Evolutionary conservation across 2,888 invertebrate species (phyloP), one percentile per base, ranked within the genome.

Genomic region (Pimpla rufipes): DNA sequence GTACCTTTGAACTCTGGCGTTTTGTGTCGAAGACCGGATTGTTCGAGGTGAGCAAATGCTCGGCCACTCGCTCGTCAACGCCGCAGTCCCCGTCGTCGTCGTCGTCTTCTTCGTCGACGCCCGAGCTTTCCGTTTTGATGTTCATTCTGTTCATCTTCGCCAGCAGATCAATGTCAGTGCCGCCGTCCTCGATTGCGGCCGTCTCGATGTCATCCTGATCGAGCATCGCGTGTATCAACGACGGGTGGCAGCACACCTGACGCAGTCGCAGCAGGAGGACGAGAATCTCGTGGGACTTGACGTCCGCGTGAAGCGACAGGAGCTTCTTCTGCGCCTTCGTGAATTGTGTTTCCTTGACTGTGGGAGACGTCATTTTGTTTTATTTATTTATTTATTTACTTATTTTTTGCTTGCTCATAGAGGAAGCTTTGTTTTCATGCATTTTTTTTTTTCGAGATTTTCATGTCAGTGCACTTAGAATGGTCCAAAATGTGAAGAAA

Each of bases 201-300:
- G 90, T 93, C 2, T 88, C 85, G 5, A 92, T 88, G 29, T 93
- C 94, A 7, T 91, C 89, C 50, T 90, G 91, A 87, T 94, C 94
- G 88, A 95, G 80, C 95, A 95, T 95, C 79, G 95, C 92, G 88
- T 95, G 95, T 87, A 98, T 97, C 16, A 99, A 94, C 0, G 96
- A 96, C 37, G 98, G 97, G 94, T 99, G 98, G 90, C 97, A 97
- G 91, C 98, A 98, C 81, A 97, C 96, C 92, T 99, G 99, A 0
- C 99, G 95, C 80, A 99, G 93, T 11, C 99, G 95, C 76, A 99
- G 93, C 13, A 99, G 92, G 1, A 98, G 94, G 0, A 98, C 97
- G 85, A 99, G 93, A 92, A 98, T 97, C 93, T 95, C 94, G 82
- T 95, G 94, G 5, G 95, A 92, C 85, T 94, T 94, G 4, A 95